These are phyloP conservation scores for Clarias platycephalus DNA, from an alignment of 2,797 vertebrate species.

Conservation along the genomic window DNA sequence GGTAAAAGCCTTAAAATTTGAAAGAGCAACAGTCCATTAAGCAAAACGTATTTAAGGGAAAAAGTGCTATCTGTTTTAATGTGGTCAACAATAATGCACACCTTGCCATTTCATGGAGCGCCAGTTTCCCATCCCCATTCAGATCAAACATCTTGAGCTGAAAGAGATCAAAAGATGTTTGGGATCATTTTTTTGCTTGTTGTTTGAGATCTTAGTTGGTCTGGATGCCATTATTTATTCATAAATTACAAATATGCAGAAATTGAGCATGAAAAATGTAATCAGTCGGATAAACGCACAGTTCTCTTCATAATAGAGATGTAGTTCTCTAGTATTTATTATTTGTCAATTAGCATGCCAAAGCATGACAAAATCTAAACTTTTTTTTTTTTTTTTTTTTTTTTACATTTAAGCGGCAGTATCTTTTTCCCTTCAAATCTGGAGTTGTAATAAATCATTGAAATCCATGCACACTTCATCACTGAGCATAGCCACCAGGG, in stretches of 20 bases:
- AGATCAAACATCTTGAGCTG: constrained; percentile 95
- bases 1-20: constrained; percentile 81
- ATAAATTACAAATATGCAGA: neutral
- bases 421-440: neutral
- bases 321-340: neutral
- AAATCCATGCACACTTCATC: neutral
- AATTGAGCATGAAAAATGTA: neutral
- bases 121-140: constrained; percentile 93
- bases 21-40: neutral
- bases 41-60: neutral
- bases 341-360: neutral
- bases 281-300: neutral
- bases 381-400: neutral
- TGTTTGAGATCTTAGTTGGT: neutral
- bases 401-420: neutral
- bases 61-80: neutral
- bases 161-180: constrained; percentile 61
- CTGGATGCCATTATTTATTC: no score
- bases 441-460: neutral
- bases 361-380: neutral
- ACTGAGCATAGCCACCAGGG: neutral
- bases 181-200: neutral
- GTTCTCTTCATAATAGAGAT: neutral
- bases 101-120: constrained; percentile 97
- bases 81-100: constrained; percentile 61